Conservation (phyloP, 2,113 vertebrate genomes). For the Peromyscus maniculatus region DNA sequence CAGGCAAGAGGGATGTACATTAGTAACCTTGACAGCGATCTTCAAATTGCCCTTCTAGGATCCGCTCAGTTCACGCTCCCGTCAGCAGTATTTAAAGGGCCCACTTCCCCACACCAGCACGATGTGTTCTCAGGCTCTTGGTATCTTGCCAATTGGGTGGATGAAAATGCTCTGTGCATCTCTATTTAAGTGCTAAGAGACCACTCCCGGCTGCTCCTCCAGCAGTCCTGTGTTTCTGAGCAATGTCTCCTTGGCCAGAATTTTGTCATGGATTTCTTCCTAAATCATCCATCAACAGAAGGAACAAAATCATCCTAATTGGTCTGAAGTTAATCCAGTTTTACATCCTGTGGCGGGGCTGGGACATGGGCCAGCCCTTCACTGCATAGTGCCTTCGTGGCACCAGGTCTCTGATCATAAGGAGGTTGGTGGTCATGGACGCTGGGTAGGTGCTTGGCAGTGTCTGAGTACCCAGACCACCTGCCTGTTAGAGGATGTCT, state of each 20-base stretch:
- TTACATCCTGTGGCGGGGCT: not conserved
- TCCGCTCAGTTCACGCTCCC: not conserved
- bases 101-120: not conserved
- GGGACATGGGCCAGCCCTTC: not conserved
- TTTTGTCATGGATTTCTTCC: not conserved
- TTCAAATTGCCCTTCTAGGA: not conserved
- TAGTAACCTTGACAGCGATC: constrained; percentile 53
- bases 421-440: not conserved
- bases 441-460: not conserved
- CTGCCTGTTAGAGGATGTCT: not conserved
- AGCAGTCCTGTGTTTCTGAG: constrained; percentile 6
- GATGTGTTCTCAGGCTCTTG: constrained; percentile 1
- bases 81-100: not conserved
- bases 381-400: not conserved
- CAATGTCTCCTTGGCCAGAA: not conserved
- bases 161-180: not conserved
- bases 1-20: constrained; percentile 1
- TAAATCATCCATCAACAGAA: not conserved
- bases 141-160: constrained; percentile 38
- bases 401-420: not conserved
- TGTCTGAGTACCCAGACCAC: not conserved
- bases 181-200: constrained; percentile 22
- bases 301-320: not conserved
- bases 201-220: not conserved
- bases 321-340: constrained; percentile 37